Base-by-base conservation (phyloP, 2,113 vertebrate species). In the Laticauda colubrina region DNA sequence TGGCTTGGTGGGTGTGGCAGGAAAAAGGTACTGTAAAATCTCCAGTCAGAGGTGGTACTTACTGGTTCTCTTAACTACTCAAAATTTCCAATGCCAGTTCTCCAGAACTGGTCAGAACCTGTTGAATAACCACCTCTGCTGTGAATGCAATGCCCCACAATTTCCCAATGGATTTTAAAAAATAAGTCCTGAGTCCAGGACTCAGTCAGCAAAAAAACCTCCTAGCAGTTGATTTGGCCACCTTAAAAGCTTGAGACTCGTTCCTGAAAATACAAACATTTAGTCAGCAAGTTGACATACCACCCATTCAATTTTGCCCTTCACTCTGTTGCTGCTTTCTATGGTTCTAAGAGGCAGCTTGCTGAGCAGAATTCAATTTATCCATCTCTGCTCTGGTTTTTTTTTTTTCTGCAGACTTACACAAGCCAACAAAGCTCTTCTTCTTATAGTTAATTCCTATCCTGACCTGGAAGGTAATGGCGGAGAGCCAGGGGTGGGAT, bases 331-430 rank as follows among this genome's bases (percentile, higher is more conserved):
- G 56, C 89, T n/a, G 34, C 34, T 2, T 89, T 88, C 18, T 7
- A 23, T 24, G 53, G 20, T 89, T 86, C 43, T 51, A 75, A n/a
- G 48, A 53, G 90, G 61, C 69, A 64, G 54, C 90, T 85, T 59
- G n/a, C 81, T 12, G 53, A 90, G 57, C 75, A 43, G 92, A 90
- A 85, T 91, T 56, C 1, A 85, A 91, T 93, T 90, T 69, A 90
- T 0, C 3, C 1, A 11, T n/a, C 0, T 2, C 26, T 64, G 29
- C 20, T 51, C 48, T 51, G 45, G 61, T 18, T 91, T 94, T 29
- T 95, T 91, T 94, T 61, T 95, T 92, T 94, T 1, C 45, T 85
- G 91, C 7, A n/a, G 4, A 57, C 21, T 85, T 94, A 88, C 6
- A 43, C 34, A 94, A 1, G 48, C 75, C 88, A 93, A 55, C 0